Evolutionary conservation across 1,140 invertebrate species (phyloP).

Genomic region (Rhyzopertha dominica): DNA sequence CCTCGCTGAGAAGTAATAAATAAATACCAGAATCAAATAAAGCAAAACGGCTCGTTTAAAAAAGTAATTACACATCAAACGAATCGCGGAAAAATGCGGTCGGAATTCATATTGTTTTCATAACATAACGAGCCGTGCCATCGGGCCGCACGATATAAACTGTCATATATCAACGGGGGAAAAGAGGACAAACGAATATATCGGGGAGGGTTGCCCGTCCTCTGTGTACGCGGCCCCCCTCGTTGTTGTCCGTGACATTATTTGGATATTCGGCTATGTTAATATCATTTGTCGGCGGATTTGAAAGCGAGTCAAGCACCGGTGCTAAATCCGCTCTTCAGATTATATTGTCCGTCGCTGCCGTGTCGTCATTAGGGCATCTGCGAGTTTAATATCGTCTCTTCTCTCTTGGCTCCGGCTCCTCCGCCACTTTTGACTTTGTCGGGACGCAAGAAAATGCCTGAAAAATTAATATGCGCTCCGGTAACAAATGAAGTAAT

Average conservation of each 20-base stretch:
- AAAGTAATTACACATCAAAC: constrained; percentile 45
- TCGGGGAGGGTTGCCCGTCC: constrained; percentile 16
- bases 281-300: constrained; percentile 38
- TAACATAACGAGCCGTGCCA: constrained; percentile 38
- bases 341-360: too few species aligned
- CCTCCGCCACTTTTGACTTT: too few species aligned
- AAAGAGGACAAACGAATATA: too few species aligned
- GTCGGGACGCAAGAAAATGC: too few species aligned
- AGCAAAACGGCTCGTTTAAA: constrained; percentile 36
- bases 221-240: constrained; percentile 12
- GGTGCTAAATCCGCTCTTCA: constrained; percentile 31
- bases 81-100: constrained; percentile 42
- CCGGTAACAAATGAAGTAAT: too few species aligned
- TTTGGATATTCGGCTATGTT: constrained; percentile 43
- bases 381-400: too few species aligned
- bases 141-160: constrained; percentile 29
- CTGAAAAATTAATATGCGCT: too few species aligned
- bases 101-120: constrained; percentile 46
- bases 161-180: constrained; percentile 40
- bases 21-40: constrained; percentile 43
- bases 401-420: too few species aligned
- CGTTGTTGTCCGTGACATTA: constrained; percentile 29
- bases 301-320: constrained; percentile 32
- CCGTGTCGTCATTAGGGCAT: too few species aligned
- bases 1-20: constrained; percentile 35